Percentiles rank a stretch among this genome's conserved stretches.
phyloP scores from a whole-genome alignment of 2,888 invertebrate species.

The Rosalia funebris region DNA sequence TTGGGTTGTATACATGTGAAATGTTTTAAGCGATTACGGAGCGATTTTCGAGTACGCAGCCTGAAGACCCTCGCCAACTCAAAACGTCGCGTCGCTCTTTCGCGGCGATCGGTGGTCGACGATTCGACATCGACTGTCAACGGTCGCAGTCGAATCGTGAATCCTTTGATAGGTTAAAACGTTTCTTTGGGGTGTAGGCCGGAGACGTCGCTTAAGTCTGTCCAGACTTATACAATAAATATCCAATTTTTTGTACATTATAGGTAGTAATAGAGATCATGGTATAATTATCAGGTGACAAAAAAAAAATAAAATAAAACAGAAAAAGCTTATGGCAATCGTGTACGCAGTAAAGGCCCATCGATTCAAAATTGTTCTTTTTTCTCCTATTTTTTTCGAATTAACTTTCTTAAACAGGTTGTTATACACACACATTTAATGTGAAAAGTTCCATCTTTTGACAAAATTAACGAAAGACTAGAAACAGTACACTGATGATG shows the following conservation, averaged over 20 bases:
- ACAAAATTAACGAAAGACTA: too few species aligned
- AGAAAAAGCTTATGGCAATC: too few species aligned
- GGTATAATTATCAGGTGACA: background rate
- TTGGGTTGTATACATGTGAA: constrained; percentile 57
- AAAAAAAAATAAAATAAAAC: background rate
- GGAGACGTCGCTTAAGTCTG: constrained; percentile 18
- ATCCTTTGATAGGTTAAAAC: too few species aligned
- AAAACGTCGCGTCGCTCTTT: background rate
- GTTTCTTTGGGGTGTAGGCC: background rate
- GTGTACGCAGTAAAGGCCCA: too few species aligned
- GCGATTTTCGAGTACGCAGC: constrained; percentile 49
- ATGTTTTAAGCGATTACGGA: constrained; percentile 48
- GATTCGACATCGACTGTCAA: background rate
- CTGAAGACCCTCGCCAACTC: constrained; percentile 45
- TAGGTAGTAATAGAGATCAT: constrained; percentile 1
- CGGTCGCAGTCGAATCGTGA: too few species aligned
- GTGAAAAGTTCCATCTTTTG: too few species aligned
- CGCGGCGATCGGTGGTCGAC: background rate
- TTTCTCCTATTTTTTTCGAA: too few species aligned
- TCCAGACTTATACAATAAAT: background rate
- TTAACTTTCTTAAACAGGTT: too few species aligned
- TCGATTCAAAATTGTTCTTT: too few species aligned
- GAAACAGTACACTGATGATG: too few species aligned
- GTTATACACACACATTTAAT: too few species aligned
- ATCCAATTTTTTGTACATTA: constrained; percentile 4